These are phyloP conservation scores for Mesaphorura yosii DNA, from an alignment of 1,140 invertebrate species.

Conservation along the genomic window DNA sequence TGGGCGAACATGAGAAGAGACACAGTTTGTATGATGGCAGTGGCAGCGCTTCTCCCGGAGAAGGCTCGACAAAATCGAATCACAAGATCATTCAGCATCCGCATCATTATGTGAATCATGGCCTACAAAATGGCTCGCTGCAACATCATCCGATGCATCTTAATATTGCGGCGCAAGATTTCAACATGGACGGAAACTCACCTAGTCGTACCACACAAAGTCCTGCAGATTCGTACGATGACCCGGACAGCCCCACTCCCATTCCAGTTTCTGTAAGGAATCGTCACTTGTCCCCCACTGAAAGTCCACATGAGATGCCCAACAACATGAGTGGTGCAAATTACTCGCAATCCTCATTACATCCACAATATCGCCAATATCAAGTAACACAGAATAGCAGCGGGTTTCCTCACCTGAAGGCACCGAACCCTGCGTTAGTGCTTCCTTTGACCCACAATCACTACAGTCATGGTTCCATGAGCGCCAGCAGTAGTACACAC, in stretches of 20 bases:
- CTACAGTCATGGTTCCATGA: conserved; percentile 6
- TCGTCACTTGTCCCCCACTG: too few relatives aligned
- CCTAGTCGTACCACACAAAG: conserved; percentile 24
- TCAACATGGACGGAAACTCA: conserved; percentile 19
- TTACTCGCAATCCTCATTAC: neutral
- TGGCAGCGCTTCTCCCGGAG: conserved; percentile 19
- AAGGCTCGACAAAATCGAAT: conserved; percentile 1
- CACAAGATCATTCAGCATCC: too few relatives aligned
- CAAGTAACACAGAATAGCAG: conserved; percentile 19
- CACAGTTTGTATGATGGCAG: conserved; percentile 29
- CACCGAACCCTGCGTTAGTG: neutral
- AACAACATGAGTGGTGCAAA: conserved; percentile 15
- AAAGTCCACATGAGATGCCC: conserved; percentile 23
- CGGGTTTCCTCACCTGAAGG: neutral
- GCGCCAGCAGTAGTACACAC: neutral
- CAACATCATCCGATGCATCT: conserved; percentile 21
- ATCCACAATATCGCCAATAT: conserved; percentile 16
- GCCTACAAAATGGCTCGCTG: too few relatives aligned
- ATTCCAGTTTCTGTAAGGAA: conserved; percentile 29
- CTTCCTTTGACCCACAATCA: conserved; percentile 5
- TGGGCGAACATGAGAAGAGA: conserved; percentile 30
- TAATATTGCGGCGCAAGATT: conserved; percentile 20
- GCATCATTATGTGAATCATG: too few relatives aligned
- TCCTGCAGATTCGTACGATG: conserved; percentile 31
- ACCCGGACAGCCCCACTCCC: conserved; percentile 29